Base-by-base conservation (phyloP, 1,140 invertebrate species). In the Euura saliciscinereae region DNA sequence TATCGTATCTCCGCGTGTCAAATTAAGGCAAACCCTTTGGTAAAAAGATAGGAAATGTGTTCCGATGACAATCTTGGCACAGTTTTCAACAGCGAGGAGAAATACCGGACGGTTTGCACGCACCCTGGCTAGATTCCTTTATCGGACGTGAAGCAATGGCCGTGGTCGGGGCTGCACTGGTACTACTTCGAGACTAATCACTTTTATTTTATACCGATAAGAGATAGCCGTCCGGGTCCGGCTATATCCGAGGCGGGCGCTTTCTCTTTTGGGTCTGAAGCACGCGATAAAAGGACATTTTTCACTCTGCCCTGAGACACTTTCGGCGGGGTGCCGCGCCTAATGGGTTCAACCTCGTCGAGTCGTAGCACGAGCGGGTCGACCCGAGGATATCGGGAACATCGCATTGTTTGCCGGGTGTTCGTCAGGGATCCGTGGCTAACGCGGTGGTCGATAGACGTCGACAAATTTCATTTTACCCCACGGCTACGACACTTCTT, bases 201-300 rank as follows among this genome's bases (percentile, higher is more conserved):
- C 51, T 59, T 59, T 59, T n/a, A n/a, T 59, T 59, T 59, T 59
- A 59, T 59, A n/a, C 51, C 51, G 51, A 59, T 59, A 59, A 59
- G 51, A n/a, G 51, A 3, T 59, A 59, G 28, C 28, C 28, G 28
- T 28, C 28, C 28, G 28, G 28, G 28, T 28, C 13, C 51, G 51
- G 51, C 10, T 59, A 59, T n/a, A 59, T 28, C 51, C 3, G 51
- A 8, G 51, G 13, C 51, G 13, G 8, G 2, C 8, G 51, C 10
- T 59, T 59, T 59, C 13, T 6, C 28, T 28, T 28, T 28, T 28
- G 28, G 28, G 28, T 28, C 28, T 28, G 28, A n/a, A 59, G 51
- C 51, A 59, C 51, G 51, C 51, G 51, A 59, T 59, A 59, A 59
- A 59, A 3, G 6, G 1, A 59, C 51, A 59, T 59, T 59, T 59